Percentiles rank a stretch among this genome's conserved stretches.
Evolutionary conservation across 2,797 vertebrate species (phyloP).

Genomic region (Limosa lapponica): DNA sequence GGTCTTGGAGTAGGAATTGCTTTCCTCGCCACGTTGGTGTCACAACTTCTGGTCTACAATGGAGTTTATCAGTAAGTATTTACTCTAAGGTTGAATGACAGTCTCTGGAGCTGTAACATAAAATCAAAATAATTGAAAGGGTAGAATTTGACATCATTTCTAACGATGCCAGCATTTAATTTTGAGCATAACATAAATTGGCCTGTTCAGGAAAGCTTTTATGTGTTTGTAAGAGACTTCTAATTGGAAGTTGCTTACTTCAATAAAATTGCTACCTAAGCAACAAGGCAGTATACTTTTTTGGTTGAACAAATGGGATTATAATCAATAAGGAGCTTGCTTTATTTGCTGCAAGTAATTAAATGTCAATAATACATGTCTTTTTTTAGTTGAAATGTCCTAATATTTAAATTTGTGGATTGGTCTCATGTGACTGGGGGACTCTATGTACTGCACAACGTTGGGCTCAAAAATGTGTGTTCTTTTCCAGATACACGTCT

Average conservation of each 20-base stretch:
- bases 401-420: not conserved
- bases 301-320: not conserved
- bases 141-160: not conserved
- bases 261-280: not conserved
- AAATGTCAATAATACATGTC: not conserved
- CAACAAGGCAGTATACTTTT: not conserved
- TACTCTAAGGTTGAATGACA: not conserved
- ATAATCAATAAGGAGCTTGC: not conserved
- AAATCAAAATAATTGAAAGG: not conserved
- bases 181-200: not conserved
- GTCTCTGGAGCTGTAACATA: not conserved
- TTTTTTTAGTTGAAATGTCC: not conserved
- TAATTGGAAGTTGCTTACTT: not conserved
- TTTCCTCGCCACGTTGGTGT: conserved; percentile 89
- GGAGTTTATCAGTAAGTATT: conserved; percentile 93
- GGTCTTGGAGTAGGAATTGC: conserved; percentile 91
- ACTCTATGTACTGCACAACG: accelerated
- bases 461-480: not conserved
- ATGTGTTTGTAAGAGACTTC: not conserved
- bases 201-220: not conserved
- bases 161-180: not conserved
- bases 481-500: conserved; percentile 87
- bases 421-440: not conserved
- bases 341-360: not conserved
- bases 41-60: conserved; percentile 93